Evolutionary conservation across 2,113 vertebrate species (phyloP), one percentile per base, ranked within the genome.

Genomic region (Solea senegalensis): DNA sequence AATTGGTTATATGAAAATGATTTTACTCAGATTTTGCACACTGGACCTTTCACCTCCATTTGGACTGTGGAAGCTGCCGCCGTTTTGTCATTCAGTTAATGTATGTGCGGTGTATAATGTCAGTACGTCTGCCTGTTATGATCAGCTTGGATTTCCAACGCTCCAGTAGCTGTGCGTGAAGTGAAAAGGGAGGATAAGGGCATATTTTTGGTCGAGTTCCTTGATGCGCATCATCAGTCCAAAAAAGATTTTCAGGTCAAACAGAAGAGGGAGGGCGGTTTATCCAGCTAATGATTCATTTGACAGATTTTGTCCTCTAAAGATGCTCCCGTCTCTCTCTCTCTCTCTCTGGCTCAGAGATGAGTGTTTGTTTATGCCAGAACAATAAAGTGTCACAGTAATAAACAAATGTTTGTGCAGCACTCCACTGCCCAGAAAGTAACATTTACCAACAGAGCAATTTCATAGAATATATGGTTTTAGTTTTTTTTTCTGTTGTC

Each of bases 111-210:
- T 65, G 60, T 78, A 69, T 65, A 46, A 71, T 72, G 70, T 60
- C 46, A 6, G 34, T 34, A 34, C 3, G 34, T 34, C 34, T 34
- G 79, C 81, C 65, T 57, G 55, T 12, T 78, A 73, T 49, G 77
- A 88, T 85, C 80, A 71, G 74, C 78, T 76, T 86, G 87, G 79
- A 81, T 92, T 90, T 90, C 78, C 9, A 88, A 91, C 80, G 90
- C 89, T 78, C 82, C 41, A 53, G 89, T 86, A 88, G 84, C 72
- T 91, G 86, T 86, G 92, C 92, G 82, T 92, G 90, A 92, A 92
- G 83, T 78, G 74, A 81, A 84, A 86, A 91, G 86, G 84, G 71
- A 83, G 81, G 89, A 88, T 76, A 81, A 89, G 85, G 78, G 82
- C 69, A 43, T 71, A 82, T 86, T 86, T 91, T 85, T 90, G 86